Evolutionary conservation across 1,140 invertebrate genomes (phyloP).

Genomic region (Phortica variegata): DNA sequence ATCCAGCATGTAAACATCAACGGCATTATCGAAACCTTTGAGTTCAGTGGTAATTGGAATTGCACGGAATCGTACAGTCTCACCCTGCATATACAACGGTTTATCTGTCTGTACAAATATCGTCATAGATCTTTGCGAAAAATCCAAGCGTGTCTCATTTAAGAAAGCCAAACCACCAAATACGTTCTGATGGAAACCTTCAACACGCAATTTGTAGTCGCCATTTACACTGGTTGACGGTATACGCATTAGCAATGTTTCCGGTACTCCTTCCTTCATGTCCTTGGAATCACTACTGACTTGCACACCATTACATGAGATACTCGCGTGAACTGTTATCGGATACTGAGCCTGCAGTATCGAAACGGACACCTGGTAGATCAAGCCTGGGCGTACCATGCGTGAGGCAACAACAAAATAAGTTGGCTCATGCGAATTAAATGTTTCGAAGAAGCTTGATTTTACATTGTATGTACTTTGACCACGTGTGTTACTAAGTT

Average conservation of each 20-base stretch:
- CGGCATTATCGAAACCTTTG: constrained; percentile 81
- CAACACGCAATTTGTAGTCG: constrained; percentile 81
- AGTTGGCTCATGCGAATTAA: constrained; percentile 58
- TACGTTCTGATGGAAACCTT: constrained; percentile 82
- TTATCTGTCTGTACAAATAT: constrained; percentile 95
- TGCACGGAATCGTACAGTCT: constrained; percentile 82
- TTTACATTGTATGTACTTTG: constrained; percentile 46
- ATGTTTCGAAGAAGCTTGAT: constrained; percentile 36
- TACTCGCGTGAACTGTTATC: constrained; percentile 78
- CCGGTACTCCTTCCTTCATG: constrained; percentile 77
- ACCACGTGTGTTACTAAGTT: constrained; percentile 34
- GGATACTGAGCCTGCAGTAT: constrained; percentile 72
- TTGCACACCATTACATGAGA: constrained; percentile 85
- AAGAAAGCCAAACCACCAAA: constrained; percentile 81
- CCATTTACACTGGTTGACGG: constrained; percentile 80
- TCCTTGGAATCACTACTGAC: constrained; percentile 73
- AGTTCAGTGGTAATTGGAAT: constrained; percentile 88
- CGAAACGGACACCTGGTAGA: constrained; percentile 80
- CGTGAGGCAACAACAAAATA: constrained; percentile 86
- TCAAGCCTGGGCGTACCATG: constrained; percentile 82
- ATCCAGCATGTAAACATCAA: constrained; percentile 88
- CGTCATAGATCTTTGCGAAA: constrained; percentile 88
- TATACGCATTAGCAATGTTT: constrained; percentile 80
- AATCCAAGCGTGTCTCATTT: constrained; percentile 77
- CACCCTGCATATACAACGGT: constrained; percentile 91